phyloP scores from a whole-genome alignment of 2,797 vertebrate species.

The Enteromius argenteus region DNA sequence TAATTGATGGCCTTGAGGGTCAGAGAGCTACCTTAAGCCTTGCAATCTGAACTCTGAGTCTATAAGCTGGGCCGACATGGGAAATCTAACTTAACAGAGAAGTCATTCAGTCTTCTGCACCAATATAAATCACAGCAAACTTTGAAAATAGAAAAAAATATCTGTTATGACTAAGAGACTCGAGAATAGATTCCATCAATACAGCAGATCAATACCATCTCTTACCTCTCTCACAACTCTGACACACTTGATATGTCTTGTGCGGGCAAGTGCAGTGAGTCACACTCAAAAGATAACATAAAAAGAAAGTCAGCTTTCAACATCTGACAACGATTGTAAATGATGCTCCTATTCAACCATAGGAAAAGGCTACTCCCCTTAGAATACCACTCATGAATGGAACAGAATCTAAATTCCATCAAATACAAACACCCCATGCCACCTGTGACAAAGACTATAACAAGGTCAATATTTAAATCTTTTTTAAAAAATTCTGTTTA shows the following conservation, averaged over 20 bases:
- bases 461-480: conserved; percentile 31
- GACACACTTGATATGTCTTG: conserved; percentile 62
- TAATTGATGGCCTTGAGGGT: conserved; percentile 35
- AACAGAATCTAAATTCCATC: conserved; percentile 56
- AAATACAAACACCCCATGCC: conserved; percentile 43
- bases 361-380: conserved; percentile 49
- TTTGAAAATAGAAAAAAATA: conserved; percentile 34
- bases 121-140: conserved; percentile 14
- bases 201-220: conserved; percentile 58
- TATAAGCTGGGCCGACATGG: background rate
- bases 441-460: conserved; percentile 30
- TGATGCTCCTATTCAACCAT: conserved; percentile 55
- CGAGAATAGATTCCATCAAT: conserved; percentile 53
- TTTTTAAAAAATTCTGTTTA: conserved; percentile 12
- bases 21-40: conserved; percentile 15
- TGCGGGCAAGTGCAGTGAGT: conserved; percentile 63
- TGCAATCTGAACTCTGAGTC: background rate
- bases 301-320: conserved; percentile 75
- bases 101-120: background rate
- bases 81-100: background rate
- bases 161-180: conserved; percentile 38
- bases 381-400: conserved; percentile 52
- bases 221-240: conserved; percentile 67
- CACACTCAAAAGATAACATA: conserved; percentile 72
- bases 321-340: conserved; percentile 68